Evolutionary conservation across 2,113 vertebrate species (phyloP).

Genomic region (Xiphophorus couchianus): DNA sequence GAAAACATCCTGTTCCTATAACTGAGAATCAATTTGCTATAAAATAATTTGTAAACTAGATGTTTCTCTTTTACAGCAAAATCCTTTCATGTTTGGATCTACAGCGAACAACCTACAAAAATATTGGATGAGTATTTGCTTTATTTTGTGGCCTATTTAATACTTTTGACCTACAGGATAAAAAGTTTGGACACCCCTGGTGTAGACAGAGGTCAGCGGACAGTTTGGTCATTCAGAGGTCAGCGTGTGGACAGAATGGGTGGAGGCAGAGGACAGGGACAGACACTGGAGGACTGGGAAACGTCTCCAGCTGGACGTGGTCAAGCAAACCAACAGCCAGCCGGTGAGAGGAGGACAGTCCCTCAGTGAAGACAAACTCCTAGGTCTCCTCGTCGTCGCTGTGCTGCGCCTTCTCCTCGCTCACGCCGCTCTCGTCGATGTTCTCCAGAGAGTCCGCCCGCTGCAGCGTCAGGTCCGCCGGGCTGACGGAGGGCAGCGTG

Average conservation of each 20-base stretch:
- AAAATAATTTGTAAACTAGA: too few relatives aligned
- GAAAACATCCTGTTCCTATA: too few relatives aligned
- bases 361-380: background rate
- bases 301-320: slow-evolving; percentile 1
- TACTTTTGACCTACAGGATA: too few relatives aligned
- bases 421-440: slow-evolving; percentile 83
- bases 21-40: too few relatives aligned
- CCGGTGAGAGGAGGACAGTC: background rate
- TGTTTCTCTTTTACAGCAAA: too few relatives aligned
- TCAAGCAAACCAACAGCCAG: slow-evolving; percentile 38
- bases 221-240: background rate
- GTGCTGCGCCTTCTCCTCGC: slow-evolving; percentile 77
- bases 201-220: background rate
- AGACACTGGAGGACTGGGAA: background rate
- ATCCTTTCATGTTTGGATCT: too few relatives aligned
- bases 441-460: slow-evolving; percentile 83
- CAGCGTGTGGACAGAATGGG: background rate
- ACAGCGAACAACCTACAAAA: too few relatives aligned
- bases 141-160: too few relatives aligned
- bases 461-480: slow-evolving; percentile 78
- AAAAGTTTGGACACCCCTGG: too few relatives aligned
- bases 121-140: too few relatives aligned
- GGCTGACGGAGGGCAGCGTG: slow-evolving; percentile 77
- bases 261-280: background rate
- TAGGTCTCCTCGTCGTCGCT: slow-evolving; percentile 83